phyloP scores from a whole-genome alignment of 2,113 vertebrate genomes.

The Phylloscopus trochilus region DNA sequence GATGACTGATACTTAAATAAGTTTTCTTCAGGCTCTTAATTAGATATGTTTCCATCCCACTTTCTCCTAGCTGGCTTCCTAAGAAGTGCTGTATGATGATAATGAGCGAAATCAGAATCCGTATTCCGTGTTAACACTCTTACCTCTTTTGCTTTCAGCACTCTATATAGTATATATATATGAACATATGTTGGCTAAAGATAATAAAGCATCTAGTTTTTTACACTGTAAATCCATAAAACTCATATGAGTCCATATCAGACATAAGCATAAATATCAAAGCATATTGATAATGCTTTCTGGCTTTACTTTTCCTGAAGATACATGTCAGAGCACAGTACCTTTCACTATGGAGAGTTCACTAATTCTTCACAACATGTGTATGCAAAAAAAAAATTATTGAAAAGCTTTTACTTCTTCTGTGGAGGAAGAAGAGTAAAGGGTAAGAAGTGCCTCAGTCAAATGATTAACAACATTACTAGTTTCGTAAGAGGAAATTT shows the following conservation, averaged over 20 bases:
- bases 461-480: background rate
- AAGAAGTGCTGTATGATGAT: background rate
- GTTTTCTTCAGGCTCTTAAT: background rate
- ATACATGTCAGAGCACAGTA: background rate
- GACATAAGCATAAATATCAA: background rate
- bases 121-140: background rate
- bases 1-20: background rate
- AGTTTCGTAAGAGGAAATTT: background rate
- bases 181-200: background rate
- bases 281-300: background rate
- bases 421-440: background rate
- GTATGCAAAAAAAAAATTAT: background rate
- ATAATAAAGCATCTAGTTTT: background rate
- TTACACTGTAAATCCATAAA: background rate
- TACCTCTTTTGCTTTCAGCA: background rate
- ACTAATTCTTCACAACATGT: background rate
- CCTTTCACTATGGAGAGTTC: background rate
- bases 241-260: background rate
- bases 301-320: background rate
- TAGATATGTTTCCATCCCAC: background rate
- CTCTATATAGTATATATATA: background rate
- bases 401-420: background rate
- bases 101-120: background rate
- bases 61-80: background rate
- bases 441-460: background rate